phyloP scores from a whole-genome alignment of 2,797 vertebrate species.

The Malurus splendens region DNA sequence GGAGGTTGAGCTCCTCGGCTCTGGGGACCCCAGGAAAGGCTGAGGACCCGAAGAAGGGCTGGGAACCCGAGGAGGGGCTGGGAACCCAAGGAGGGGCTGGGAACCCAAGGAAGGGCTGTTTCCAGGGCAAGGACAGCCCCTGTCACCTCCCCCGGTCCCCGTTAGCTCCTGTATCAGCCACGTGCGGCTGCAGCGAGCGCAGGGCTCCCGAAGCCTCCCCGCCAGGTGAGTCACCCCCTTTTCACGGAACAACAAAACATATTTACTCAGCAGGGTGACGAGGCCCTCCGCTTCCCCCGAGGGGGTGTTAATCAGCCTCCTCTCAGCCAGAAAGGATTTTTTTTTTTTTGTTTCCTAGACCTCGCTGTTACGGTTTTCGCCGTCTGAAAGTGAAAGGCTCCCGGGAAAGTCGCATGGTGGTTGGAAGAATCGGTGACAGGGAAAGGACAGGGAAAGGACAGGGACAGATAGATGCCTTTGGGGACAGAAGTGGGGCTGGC shows the following conservation, averaged over 20 bases:
- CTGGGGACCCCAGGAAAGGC: rapidly evolving
- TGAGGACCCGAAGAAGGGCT: too few species aligned
- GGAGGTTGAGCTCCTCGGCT: rapidly evolving
- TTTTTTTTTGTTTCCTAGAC: conserved; percentile 5
- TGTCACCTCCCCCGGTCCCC: not conserved
- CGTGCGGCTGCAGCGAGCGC: not conserved
- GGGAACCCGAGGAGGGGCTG: too few species aligned
- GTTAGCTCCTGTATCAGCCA: not conserved
- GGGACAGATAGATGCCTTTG: too few species aligned
- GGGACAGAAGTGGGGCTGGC: too few species aligned
- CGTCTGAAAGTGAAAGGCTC: rapidly evolving
- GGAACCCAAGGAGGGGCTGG: rapidly evolving
- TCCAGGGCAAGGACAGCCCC: not conserved
- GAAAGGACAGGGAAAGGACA: not conserved
- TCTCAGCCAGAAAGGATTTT: not conserved
- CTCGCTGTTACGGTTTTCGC: not conserved
- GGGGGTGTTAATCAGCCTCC: conserved; percentile 28
- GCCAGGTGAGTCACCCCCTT: conserved; percentile 35
- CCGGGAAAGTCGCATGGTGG: rapidly evolving
- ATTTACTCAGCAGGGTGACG: not conserved
- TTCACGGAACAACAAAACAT: not conserved
- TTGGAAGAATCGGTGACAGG: rapidly evolving
- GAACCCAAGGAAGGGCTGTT: not conserved
- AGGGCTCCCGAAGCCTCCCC: not conserved
- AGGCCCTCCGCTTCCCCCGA: not conserved